phyloP scores from a whole-genome alignment of 2,113 vertebrate genomes.

The Motacilla tschutschensis region DNA sequence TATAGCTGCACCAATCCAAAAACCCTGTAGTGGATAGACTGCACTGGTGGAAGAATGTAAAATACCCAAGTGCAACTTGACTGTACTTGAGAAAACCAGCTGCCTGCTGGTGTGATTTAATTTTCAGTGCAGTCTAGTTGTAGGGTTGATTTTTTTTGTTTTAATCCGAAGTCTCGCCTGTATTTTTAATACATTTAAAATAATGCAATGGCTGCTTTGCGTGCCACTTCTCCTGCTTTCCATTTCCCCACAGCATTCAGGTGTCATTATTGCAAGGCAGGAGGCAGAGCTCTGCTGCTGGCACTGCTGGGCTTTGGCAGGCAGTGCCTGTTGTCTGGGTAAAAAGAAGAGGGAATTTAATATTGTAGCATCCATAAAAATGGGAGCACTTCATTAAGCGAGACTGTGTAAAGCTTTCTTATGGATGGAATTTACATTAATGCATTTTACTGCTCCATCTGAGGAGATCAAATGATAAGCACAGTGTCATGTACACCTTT shows the following conservation, averaged over 20 bases:
- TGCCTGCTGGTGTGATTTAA: not conserved
- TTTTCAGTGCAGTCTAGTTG: not conserved
- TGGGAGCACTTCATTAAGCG: not conserved
- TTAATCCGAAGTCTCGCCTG: not conserved
- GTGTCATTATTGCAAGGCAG: not conserved
- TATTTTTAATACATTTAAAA: not conserved
- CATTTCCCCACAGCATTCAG: not conserved
- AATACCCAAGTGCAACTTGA: not conserved
- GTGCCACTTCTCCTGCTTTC: not conserved
- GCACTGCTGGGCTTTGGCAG: not conserved
- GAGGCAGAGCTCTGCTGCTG: not conserved
- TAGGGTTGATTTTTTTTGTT: not conserved
- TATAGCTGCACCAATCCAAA: not conserved
- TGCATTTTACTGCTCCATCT: not conserved
- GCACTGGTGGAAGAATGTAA: not conserved
- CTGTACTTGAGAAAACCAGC: not conserved
- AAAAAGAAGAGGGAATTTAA: not conserved
- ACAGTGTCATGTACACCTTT: not conserved
- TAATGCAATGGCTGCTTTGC: not conserved
- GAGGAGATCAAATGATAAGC: not conserved
- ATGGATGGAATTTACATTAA: slow-evolving; percentile 3
- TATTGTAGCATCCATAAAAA: slow-evolving; percentile 14
- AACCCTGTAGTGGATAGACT: not conserved
- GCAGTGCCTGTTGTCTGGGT: not conserved
- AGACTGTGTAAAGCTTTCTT: not conserved